These are phyloP conservation scores for Gadus macrocephalus DNA, from an alignment of 2,113 vertebrate genomes.

Conservation along the genomic window DNA sequence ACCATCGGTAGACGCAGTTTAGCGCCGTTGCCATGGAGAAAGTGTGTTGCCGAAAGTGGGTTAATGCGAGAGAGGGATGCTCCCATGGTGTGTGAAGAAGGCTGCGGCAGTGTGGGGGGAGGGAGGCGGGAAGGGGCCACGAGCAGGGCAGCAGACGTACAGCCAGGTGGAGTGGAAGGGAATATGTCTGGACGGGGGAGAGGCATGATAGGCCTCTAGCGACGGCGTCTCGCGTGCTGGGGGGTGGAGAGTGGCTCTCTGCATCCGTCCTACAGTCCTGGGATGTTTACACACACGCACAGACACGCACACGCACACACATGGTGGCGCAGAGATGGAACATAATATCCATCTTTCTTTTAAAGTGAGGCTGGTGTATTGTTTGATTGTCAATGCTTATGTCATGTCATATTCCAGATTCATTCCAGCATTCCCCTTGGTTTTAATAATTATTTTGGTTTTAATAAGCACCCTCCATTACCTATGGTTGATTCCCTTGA, in stretches of 20 bases:
- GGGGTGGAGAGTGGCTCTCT: conserved; percentile 15
- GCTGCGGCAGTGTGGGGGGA: conserved; percentile 9
- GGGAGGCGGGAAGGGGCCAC: conserved; percentile 41
- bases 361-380: no score
- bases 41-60: conserved; percentile 50
- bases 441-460: not conserved
- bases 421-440: no score
- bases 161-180: conserved; percentile 67
- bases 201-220: conserved; percentile 50
- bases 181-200: conserved; percentile 64
- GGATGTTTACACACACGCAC: no score
- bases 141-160: conserved; percentile 38
- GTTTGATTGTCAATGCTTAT: not conserved
- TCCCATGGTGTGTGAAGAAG: not conserved
- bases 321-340: no score
- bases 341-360: no score
- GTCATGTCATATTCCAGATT: not conserved
- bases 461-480: not conserved
- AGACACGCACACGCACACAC: no score
- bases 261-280: no score
- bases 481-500: not conserved
- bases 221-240: conserved; percentile 27
- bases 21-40: conserved; percentile 44
- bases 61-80: conserved; percentile 38
- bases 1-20: conserved; percentile 14